Conservation (phyloP, 2,797 vertebrate species). For the Antennarius maculatus region DNA sequence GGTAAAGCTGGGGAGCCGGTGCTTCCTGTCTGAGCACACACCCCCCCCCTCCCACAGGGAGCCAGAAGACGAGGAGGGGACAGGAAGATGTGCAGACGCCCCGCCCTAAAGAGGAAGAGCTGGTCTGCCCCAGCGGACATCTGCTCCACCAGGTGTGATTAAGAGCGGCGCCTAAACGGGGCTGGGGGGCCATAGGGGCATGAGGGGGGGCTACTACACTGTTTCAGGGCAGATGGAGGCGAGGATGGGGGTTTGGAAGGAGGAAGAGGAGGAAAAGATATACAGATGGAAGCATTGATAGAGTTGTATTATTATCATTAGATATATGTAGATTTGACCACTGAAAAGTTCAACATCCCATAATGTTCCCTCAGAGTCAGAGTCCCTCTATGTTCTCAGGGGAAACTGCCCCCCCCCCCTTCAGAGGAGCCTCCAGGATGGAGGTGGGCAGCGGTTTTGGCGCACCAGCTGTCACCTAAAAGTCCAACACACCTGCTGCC, state of each 20-base stretch:
- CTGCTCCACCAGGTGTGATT: conserved; percentile 83
- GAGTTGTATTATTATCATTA: no score
- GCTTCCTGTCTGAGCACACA: conserved; percentile 58
- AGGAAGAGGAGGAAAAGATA: conserved; percentile 50
- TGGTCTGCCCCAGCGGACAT: conserved; percentile 77
- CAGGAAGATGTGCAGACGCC: conserved; percentile 41
- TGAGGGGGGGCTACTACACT: conserved; percentile 19
- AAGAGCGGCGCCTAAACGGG: conserved; percentile 70
- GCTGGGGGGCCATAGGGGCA: conserved; percentile 47
- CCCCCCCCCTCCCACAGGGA: not conserved
- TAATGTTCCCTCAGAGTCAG: no score
- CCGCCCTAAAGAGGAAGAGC: conserved; percentile 77
- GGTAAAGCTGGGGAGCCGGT: conserved; percentile 39
- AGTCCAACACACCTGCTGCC: conserved; percentile 75
- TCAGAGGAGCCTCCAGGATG: conserved; percentile 62
- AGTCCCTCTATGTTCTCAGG: no score
- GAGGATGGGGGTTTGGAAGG: conserved; percentile 69
- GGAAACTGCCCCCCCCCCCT: conserved; percentile 39
- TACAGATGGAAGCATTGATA: conserved; percentile 16
- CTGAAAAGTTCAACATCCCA: no score
- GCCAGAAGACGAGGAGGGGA: conserved; percentile 5
- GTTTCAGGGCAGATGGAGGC: conserved; percentile 68
- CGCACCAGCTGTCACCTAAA: conserved; percentile 59
- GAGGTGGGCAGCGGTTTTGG: conserved; percentile 77
- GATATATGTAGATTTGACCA: no score